phyloP scores from a whole-genome alignment of 2,888 invertebrate genomes.

The Labia minor region DNA sequence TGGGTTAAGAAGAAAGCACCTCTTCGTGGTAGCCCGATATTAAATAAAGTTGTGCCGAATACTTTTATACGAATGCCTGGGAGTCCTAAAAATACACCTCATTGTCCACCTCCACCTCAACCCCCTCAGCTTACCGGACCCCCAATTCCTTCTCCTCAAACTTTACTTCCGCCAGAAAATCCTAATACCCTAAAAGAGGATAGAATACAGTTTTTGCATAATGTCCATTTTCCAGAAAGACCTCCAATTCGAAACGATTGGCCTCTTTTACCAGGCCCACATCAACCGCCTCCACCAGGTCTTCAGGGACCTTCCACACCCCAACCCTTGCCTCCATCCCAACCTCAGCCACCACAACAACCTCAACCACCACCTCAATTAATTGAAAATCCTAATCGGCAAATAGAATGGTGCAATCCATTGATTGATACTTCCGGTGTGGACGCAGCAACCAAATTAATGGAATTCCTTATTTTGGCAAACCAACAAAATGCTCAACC shows the following conservation, averaged over 20 bases:
- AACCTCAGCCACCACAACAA: slow-evolving; percentile 4
- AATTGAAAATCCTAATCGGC: slow-evolving; percentile 26
- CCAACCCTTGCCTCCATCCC: neutral
- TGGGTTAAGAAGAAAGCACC: slow-evolving; percentile 22
- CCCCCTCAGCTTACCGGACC: neutral
- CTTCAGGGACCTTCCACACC: neutral
- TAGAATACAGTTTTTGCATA: slow-evolving; percentile 46
- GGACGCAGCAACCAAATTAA: slow-evolving; percentile 47
- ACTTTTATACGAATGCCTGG: neutral
- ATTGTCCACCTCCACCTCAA: neutral
- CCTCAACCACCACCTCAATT: neutral
- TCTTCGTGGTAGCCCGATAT: neutral
- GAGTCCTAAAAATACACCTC: neutral
- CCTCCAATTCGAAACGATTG: slow-evolving; percentile 16
- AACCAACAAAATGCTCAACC: neutral
- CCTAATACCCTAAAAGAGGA: slow-evolving; percentile 35
- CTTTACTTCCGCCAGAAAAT: slow-evolving; percentile 26
- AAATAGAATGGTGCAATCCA: slow-evolving; percentile 46
- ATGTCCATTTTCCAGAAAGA: slow-evolving; percentile 44
- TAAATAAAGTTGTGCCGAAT: neutral
- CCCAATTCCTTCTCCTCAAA: slow-evolving; percentile 20
- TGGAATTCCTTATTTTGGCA: slow-evolving; percentile 30
- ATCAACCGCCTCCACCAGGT: neutral
- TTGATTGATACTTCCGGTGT: slow-evolving; percentile 43
- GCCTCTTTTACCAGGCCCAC: slow-evolving; percentile 42